Evolutionary conservation across 2,888 invertebrate genomes (phyloP).

Genomic region (Pammene fasciana): DNA sequence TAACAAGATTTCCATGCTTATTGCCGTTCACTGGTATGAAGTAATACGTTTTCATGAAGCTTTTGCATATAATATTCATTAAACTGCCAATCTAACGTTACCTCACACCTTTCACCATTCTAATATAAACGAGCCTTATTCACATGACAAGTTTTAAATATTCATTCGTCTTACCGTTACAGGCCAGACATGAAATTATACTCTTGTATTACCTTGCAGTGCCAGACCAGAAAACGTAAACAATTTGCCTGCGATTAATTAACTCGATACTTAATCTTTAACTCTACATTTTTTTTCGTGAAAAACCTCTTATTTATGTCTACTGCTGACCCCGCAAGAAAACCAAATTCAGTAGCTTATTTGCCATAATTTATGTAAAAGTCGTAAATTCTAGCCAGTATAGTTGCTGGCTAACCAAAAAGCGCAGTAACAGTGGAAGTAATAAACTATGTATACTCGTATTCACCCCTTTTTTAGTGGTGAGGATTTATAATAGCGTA

Average conservation of each 20-base stretch:
- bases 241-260: neutral
- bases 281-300: no score
- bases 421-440: no score
- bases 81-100: slow-evolving; percentile 5
- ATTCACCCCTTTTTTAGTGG: no score
- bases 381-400: no score
- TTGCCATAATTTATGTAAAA: no score
- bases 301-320: no score
- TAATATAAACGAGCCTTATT: neutral
- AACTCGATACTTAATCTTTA: no score
- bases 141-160: slow-evolving; percentile 4
- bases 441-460: no score
- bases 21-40: no score
- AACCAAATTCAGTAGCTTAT: no score
- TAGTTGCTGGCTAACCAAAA: no score
- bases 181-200: neutral
- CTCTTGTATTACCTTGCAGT: neutral
- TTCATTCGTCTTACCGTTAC: neutral
- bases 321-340: no score
- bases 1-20: neutral
- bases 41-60: neutral
- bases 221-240: neutral
- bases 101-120: slow-evolving; percentile 9
- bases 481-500: neutral
- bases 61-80: slow-evolving; percentile 15